A percentile compares a stretch with the other conserved stretches of the same genome.
phyloP scores from a whole-genome alignment of 2,888 invertebrate species.

The Epirrita christyi region DNA sequence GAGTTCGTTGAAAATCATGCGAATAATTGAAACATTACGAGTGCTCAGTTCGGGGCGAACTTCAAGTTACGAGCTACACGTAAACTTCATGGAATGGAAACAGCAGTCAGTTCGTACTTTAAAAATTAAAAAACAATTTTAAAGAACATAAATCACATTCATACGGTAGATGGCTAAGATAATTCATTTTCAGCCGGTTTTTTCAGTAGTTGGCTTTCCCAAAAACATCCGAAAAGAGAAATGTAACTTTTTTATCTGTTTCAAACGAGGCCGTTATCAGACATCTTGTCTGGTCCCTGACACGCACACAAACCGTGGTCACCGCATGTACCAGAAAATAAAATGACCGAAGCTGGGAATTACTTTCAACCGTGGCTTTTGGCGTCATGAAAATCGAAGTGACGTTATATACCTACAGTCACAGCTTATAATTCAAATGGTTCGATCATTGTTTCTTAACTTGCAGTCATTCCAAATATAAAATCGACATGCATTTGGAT shows the following conservation, averaged over 20 bases:
- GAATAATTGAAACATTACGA: too few species aligned
- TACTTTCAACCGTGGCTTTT: slow-evolving; percentile 54
- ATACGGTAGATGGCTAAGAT: background rate
- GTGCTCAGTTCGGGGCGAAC: too few species aligned
- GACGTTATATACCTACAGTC: slow-evolving; percentile 1
- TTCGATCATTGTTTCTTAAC: background rate
- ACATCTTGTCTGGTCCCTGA: slow-evolving; percentile 24
- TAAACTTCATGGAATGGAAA: too few species aligned
- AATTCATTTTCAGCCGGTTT: background rate
- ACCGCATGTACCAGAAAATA: slow-evolving; percentile 47
- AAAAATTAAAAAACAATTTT: too few species aligned
- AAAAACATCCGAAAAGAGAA: slow-evolving; percentile 11
- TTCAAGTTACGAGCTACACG: too few species aligned
- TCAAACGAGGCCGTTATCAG: slow-evolving; percentile 35
- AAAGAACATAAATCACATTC: background rate
- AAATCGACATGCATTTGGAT: too few species aligned
- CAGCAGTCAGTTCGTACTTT: too few species aligned
- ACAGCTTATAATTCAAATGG: slow-evolving; percentile 6
- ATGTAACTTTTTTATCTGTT: slow-evolving; percentile 27
- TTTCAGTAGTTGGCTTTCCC: slow-evolving; percentile 4
- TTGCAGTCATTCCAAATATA: too few species aligned
- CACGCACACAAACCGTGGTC: slow-evolving; percentile 37
- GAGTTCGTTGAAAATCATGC: too few species aligned
- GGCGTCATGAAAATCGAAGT: slow-evolving; percentile 52
- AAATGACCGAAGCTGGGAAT: slow-evolving; percentile 47